phyloP scores from a whole-genome alignment of 2,888 invertebrate genomes.

The Myathropa florea region DNA sequence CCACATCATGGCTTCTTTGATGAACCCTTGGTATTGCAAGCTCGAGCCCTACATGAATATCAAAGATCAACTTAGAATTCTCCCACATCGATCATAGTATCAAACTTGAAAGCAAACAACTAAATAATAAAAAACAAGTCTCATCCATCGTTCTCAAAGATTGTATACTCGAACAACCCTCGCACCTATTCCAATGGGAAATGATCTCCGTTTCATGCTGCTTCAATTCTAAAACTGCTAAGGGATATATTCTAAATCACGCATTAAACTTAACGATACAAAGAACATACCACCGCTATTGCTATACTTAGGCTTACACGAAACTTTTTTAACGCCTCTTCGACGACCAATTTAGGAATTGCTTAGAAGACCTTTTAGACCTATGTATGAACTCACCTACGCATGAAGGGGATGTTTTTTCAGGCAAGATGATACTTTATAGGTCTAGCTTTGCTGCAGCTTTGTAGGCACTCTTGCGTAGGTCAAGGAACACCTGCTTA shows the following conservation, averaged over 20 bases:
- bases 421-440: background rate
- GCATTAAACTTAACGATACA: slow-evolving; percentile 11
- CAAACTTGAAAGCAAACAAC: too few relatives aligned
- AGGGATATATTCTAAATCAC: slow-evolving; percentile 2
- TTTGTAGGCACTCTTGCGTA: background rate
- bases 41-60: too few relatives aligned
- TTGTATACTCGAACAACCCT: background rate
- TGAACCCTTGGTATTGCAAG: too few relatives aligned
- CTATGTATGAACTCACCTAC: background rate
- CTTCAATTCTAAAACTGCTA: background rate
- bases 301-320: slow-evolving; percentile 27
- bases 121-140: background rate
- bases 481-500: background rate
- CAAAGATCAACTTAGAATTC: too few relatives aligned
- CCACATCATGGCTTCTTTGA: too few relatives aligned
- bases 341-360: slow-evolving; percentile 47
- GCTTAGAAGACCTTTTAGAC: background rate
- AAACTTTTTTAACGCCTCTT: slow-evolving; percentile 16
- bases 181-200: background rate
- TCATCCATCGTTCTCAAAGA: too few relatives aligned
- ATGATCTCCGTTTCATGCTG: background rate
- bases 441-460: background rate
- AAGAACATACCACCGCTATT: slow-evolving; percentile 60
- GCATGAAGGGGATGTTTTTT: background rate
- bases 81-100: too few relatives aligned